Evolutionary conservation across 2,888 invertebrate genomes (phyloP).

Genomic region (Doris montereyensis): DNA sequence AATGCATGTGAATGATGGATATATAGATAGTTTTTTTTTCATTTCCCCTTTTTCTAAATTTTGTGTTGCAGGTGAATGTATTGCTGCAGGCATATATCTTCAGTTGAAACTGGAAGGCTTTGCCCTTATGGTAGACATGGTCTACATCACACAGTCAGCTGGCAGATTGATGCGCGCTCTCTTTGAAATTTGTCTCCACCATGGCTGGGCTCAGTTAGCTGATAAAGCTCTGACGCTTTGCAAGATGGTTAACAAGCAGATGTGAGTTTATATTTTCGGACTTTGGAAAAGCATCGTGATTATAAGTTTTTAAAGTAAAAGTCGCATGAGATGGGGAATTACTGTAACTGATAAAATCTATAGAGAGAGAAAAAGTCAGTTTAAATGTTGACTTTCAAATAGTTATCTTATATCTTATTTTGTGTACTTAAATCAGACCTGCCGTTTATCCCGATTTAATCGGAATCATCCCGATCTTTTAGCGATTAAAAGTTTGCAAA

Average conservation of each 20-base stretch:
- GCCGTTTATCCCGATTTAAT: too few relatives aligned
- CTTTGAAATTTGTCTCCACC: conserved; percentile 92
- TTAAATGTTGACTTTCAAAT: too few relatives aligned
- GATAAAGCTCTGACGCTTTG: conserved; percentile 96
- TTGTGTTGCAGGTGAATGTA: conserved; percentile 81
- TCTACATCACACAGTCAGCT: conserved; percentile 98
- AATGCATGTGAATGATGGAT: too few relatives aligned
- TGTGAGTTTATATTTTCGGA: conserved; percentile 77
- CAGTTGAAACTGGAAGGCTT: conserved; percentile 98
- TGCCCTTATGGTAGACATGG: conserved; percentile 99
- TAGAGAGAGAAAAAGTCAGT: too few relatives aligned
- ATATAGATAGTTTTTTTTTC: background rate
- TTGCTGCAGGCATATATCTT: conserved; percentile 98
- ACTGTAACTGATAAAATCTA: too few relatives aligned
- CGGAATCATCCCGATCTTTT: too few relatives aligned
- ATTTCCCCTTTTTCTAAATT: background rate
- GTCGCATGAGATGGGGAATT: too few relatives aligned
- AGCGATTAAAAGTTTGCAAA: too few relatives aligned
- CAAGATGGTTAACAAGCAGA: conserved; percentile 98
- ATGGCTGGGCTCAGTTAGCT: conserved; percentile 97
- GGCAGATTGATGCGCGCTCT: conserved; percentile 95
- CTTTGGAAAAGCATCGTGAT: too few relatives aligned
- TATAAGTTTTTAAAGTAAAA: too few relatives aligned
- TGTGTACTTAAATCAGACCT: too few relatives aligned
- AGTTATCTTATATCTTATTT: too few relatives aligned